phyloP scores from a whole-genome alignment of 2,888 invertebrate species.

The Ectemnius lituratus region DNA sequence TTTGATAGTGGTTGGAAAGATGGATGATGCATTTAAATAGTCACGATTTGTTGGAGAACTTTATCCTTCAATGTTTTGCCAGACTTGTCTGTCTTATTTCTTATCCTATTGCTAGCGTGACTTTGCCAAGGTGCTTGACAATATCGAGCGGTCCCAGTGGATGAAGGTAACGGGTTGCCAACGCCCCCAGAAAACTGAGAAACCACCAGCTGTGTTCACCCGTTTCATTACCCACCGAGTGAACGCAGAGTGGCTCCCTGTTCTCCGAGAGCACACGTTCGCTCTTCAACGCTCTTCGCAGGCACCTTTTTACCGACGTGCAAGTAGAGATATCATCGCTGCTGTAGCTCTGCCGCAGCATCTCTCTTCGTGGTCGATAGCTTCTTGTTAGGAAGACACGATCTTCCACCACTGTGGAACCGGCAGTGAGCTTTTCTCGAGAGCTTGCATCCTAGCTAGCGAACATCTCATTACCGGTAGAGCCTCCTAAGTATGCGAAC shows the following conservation, averaged over 20 bases:
- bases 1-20: no score
- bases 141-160: not conserved
- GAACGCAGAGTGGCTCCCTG: constrained; percentile 99
- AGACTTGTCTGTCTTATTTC: no score
- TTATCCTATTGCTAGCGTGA: no score
- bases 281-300: constrained; percentile 28
- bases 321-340: constrained; percentile 8
- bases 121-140: no score
- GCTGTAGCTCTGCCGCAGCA: not conserved
- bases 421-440: not conserved
- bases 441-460: not conserved
- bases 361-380: constrained; percentile 15
- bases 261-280: constrained; percentile 80
- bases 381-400: constrained; percentile 7
- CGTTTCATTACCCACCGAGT: constrained; percentile 85
- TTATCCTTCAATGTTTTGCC: no score
- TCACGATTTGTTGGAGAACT: no score
- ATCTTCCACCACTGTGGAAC: no score
- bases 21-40: no score
- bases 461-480: not conserved
- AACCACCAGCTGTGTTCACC: constrained; percentile 99
- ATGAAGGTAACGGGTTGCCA: constrained; percentile 53
- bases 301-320: constrained; percentile 55
- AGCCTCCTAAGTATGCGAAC: not conserved
- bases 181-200: constrained; percentile 87